These are phyloP conservation scores for Meda fulgida DNA, from an alignment of 2,797 vertebrate species.

Conservation along the genomic window DNA sequence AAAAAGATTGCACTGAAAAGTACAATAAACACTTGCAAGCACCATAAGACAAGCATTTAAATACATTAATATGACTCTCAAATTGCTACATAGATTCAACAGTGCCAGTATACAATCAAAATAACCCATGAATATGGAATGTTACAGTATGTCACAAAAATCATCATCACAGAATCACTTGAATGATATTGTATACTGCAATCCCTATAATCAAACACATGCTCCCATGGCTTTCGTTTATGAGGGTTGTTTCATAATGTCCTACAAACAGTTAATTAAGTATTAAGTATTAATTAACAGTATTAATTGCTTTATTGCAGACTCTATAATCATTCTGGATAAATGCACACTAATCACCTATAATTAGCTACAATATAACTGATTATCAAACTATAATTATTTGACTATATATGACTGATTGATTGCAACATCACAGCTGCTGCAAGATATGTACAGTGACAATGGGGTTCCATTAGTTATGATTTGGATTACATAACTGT, in stretches of 20 bases:
- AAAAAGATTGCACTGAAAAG: too few relatives aligned
- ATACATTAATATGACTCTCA: not conserved
- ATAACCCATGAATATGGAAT: not conserved
- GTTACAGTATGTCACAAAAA: not conserved
- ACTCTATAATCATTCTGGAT: not conserved
- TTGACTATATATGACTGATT: not conserved
- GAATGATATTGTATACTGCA: not conserved
- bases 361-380: not conserved
- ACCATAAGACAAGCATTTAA: not conserved
- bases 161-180: not conserved
- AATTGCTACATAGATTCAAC: not conserved
- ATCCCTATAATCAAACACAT: not conserved
- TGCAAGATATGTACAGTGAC: not conserved
- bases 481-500: constrained; percentile 1
- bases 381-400: not conserved
- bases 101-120: not conserved
- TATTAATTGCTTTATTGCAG: not conserved
- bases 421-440: not conserved
- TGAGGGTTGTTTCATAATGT: not conserved
- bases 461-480: not conserved
- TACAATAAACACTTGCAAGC: too few relatives aligned
- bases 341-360: not conserved
- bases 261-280: not conserved
- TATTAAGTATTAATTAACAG: too few relatives aligned
- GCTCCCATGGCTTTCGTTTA: not conserved